Evolutionary conservation across 2,113 vertebrate species (phyloP).

Genomic region (Deroptyus accipitrinus): DNA sequence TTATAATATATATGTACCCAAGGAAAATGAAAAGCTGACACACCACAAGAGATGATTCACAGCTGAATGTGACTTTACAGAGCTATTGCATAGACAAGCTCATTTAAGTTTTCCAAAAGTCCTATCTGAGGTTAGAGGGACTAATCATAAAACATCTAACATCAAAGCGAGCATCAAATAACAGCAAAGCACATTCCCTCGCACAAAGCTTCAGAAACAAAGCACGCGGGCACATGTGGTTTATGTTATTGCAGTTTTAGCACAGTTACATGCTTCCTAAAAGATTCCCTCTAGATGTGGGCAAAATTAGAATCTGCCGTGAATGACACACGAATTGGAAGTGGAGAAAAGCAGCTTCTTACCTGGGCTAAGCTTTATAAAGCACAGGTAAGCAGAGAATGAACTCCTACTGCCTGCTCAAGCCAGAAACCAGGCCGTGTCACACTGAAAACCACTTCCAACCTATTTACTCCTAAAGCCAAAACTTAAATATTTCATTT

Average conservation of each 20-base stretch:
- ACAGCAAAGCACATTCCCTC: constrained; percentile 52
- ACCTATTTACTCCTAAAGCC: not conserved
- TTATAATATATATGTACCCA: not conserved
- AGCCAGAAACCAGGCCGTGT: not conserved
- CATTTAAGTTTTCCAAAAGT: constrained; percentile 22
- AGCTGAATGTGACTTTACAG: not conserved
- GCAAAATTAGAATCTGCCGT: constrained; percentile 21
- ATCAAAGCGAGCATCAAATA: constrained; percentile 29
- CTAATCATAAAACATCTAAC: constrained; percentile 48
- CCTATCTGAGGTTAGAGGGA: constrained; percentile 48
- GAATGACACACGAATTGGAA: not conserved
- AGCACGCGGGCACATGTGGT: constrained; percentile 50
- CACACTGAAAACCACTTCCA: not conserved
- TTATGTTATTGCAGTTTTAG: constrained; percentile 42
- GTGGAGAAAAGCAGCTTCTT: not conserved
- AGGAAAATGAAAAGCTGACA: constrained; percentile 9
- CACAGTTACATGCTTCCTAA: constrained; percentile 47
- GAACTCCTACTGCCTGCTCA: not conserved
- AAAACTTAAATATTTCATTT: not conserved
- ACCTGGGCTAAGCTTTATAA: not conserved
- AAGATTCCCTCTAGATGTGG: constrained; percentile 20
- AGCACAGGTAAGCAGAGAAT: not conserved
- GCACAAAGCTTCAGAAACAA: constrained; percentile 49
- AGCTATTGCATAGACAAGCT: not conserved
- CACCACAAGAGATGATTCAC: not conserved